phyloP scores from a whole-genome alignment of 2,888 invertebrate species.

The Lepidochrysops patricia region DNA sequence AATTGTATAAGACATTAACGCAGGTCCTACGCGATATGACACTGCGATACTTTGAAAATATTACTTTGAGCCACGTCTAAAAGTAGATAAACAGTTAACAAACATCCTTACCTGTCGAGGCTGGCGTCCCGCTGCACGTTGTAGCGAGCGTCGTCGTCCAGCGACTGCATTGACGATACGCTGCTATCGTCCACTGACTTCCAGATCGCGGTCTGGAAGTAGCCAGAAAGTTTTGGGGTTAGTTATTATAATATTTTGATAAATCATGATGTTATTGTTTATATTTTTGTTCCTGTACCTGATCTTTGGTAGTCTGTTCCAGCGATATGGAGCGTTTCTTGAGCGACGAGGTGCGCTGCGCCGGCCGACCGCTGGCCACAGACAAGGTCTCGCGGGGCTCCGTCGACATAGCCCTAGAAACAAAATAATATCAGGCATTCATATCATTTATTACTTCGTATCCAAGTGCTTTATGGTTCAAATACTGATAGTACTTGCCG shows the following conservation, averaged over 20 bases:
- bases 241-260: too few species aligned
- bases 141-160: slow-evolving; percentile 78
- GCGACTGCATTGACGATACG: slow-evolving; percentile 86
- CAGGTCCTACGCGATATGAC: too few species aligned
- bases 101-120: slow-evolving; percentile 80
- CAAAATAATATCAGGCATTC: slow-evolving; percentile 1
- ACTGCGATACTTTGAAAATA: too few species aligned
- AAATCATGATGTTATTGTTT: too few species aligned
- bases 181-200: slow-evolving; percentile 89
- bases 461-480: too few species aligned
- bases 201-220: slow-evolving; percentile 80
- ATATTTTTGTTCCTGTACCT: too few species aligned
- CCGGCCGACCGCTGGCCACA: slow-evolving; percentile 49
- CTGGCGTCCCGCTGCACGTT: slow-evolving; percentile 82
- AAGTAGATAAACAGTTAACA: too few species aligned
- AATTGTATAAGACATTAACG: too few species aligned
- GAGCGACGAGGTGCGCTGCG: slow-evolving; percentile 59
- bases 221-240: not conserved
- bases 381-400: slow-evolving; percentile 64
- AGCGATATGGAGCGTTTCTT: slow-evolving; percentile 69
- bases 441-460: not conserved
- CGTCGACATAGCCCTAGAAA: slow-evolving; percentile 61
- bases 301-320: slow-evolving; percentile 69
- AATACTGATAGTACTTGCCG: too few species aligned
- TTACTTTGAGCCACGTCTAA: too few species aligned